phyloP scores from a whole-genome alignment of 2,888 invertebrate species.

The Temnothorax ravouxi region DNA sequence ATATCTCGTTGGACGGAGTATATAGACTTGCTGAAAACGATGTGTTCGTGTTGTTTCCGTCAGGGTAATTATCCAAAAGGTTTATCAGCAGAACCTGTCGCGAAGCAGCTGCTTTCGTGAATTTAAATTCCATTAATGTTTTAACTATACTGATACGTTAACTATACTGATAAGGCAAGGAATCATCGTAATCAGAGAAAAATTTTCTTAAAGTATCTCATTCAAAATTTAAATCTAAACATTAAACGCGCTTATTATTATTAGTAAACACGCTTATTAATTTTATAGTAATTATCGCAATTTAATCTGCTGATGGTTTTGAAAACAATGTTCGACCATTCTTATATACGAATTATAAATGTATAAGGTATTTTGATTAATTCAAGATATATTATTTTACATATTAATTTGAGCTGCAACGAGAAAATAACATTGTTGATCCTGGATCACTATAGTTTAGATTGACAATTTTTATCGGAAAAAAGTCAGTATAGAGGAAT shows the following conservation, averaged over 20 bases:
- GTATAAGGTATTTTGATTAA: background rate
- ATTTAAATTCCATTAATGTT: background rate
- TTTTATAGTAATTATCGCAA: background rate
- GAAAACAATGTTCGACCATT: background rate
- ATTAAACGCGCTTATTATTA: background rate
- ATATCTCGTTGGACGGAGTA: too few relatives aligned
- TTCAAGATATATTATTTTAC: background rate
- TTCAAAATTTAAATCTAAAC: background rate
- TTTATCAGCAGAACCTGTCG: slow-evolving; percentile 5
- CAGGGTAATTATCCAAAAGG: slow-evolving; percentile 2
- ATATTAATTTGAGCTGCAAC: background rate
- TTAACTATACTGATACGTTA: too few relatives aligned
- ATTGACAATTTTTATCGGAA: background rate
- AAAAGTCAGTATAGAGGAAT: background rate
- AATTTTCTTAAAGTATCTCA: background rate
- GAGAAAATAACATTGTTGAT: background rate
- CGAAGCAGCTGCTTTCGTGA: background rate
- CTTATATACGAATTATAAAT: background rate
- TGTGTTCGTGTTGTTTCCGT: background rate
- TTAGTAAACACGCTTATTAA: background rate
- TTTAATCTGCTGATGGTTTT: background rate
- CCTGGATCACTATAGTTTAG: too few relatives aligned
- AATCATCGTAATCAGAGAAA: background rate
- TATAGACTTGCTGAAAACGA: background rate
- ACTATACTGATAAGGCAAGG: background rate